Conservation (phyloP, 2,888 invertebrate species). For the Bruchidius siliquastri region DNA sequence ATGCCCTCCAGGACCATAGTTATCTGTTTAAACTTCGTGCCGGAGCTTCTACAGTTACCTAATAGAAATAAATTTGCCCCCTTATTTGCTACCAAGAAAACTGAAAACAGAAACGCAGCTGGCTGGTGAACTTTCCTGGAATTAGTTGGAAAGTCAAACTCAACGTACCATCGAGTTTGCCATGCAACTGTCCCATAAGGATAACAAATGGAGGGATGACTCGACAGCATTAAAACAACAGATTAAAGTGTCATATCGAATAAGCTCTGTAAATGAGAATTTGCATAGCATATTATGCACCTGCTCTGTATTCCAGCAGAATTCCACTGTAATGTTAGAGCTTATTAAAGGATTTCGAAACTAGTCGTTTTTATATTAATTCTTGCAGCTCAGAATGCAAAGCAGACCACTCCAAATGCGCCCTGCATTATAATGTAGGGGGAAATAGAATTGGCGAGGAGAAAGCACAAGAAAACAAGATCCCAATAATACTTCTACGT, state of each 20-base stretch:
- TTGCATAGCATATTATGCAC: conserved; percentile 25
- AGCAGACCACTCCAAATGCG: background rate
- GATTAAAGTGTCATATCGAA: conserved; percentile 23
- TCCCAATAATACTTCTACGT: background rate
- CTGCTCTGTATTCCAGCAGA: conserved; percentile 22
- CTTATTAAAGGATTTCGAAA: conserved; percentile 13
- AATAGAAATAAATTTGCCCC: background rate
- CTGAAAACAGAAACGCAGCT: background rate
- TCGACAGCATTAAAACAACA: conserved; percentile 19
- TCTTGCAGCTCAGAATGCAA: background rate
- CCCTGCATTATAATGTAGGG: background rate
- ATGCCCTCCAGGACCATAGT: background rate
- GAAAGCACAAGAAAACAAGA: background rate
- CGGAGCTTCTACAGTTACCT: background rate
- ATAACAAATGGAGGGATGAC: background rate
- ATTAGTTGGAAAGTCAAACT: background rate
- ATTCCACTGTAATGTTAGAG: conserved; percentile 2
- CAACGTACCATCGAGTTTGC: background rate
- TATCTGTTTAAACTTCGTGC: background rate
- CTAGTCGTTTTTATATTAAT: conserved; percentile 5
- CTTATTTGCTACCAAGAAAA: background rate
- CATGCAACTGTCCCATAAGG: background rate
- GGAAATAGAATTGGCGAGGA: background rate
- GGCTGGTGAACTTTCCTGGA: background rate
- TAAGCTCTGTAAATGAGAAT: conserved; percentile 23